phyloP scores from a whole-genome alignment of 2,113 vertebrate species.

The Kryptolebias marmoratus region DNA sequence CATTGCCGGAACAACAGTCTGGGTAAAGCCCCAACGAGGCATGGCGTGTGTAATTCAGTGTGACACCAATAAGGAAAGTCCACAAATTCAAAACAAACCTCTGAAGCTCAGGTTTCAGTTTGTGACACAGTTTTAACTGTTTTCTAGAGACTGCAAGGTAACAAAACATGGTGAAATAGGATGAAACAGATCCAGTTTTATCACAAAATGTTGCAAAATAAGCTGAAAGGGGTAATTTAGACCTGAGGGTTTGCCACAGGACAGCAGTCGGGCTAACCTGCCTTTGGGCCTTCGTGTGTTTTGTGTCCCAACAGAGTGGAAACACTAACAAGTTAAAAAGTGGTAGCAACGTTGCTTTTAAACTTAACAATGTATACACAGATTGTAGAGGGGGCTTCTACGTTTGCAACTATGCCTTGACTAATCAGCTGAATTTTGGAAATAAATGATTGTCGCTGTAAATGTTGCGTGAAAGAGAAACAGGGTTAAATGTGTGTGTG shows the following conservation, averaged over 20 bases:
- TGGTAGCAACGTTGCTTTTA: constrained; percentile 72
- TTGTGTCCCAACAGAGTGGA: constrained; percentile 42
- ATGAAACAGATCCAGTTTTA: constrained; percentile 64
- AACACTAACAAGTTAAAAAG: constrained; percentile 42
- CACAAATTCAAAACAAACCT: constrained; percentile 66
- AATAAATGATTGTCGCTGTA: constrained; percentile 80
- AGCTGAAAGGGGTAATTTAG: constrained; percentile 60
- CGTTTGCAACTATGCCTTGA: constrained; percentile 72
- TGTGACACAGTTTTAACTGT: constrained; percentile 40
- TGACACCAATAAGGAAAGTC: constrained; percentile 73
- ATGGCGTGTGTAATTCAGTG: constrained; percentile 69
- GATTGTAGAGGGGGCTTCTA: constrained; percentile 59
- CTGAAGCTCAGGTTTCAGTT: constrained; percentile 39
- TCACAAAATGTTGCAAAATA: constrained; percentile 53
- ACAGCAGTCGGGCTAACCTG: constrained; percentile 53
- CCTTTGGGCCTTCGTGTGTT: constrained; percentile 43
- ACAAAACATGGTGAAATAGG: constrained; percentile 53
- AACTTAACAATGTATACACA: constrained; percentile 56
- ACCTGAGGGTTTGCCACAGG: constrained; percentile 69
- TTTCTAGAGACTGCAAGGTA: constrained; percentile 16
- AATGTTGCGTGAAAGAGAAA: constrained; percentile 84
- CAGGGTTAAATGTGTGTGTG: constrained; percentile 50
- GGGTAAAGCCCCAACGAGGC: constrained; percentile 61
- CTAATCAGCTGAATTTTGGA: constrained; percentile 81
- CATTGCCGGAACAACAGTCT: constrained; percentile 57